phyloP scores from a whole-genome alignment of 2,113 vertebrate genomes.

The Pithys albifrons region DNA sequence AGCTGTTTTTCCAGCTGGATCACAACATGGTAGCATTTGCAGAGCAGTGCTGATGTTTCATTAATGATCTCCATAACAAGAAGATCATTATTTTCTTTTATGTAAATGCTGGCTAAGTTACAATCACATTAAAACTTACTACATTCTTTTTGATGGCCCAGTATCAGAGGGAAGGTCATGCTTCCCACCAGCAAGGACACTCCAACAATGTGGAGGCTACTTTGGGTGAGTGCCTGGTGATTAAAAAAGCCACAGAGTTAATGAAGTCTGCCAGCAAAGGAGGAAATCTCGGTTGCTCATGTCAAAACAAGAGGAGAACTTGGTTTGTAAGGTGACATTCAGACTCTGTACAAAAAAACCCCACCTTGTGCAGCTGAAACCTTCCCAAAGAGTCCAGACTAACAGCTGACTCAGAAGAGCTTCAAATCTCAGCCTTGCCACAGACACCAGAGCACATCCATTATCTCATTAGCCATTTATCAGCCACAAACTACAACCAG shows the following conservation, averaged over 20 bases:
- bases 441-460: neutral
- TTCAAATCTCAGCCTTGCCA: neutral
- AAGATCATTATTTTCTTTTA: conserved; percentile 54
- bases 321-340: neutral
- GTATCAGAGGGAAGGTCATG: conserved; percentile 2
- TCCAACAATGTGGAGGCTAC: neutral
- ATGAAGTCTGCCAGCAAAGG: conserved; percentile 8
- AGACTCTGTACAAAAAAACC: neutral
- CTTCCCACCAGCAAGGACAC: conserved; percentile 6
- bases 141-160: conserved; percentile 16
- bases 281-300: neutral
- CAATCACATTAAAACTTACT: conserved; percentile 43
- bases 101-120: conserved; percentile 46
- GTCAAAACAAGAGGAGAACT: neutral
- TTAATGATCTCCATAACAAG: conserved; percentile 66
- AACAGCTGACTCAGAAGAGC: neutral
- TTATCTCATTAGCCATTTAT: neutral
- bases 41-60: conserved; percentile 49
- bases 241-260: neutral
- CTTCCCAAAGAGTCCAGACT: neutral
- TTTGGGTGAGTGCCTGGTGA: neutral
- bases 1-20: conserved; percentile 62
- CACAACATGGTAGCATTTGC: conserved; percentile 49
- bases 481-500: neutral
- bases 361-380: neutral